Base-by-base conservation (phyloP, 2,113 vertebrate species). In the Grallaria varia region DNA sequence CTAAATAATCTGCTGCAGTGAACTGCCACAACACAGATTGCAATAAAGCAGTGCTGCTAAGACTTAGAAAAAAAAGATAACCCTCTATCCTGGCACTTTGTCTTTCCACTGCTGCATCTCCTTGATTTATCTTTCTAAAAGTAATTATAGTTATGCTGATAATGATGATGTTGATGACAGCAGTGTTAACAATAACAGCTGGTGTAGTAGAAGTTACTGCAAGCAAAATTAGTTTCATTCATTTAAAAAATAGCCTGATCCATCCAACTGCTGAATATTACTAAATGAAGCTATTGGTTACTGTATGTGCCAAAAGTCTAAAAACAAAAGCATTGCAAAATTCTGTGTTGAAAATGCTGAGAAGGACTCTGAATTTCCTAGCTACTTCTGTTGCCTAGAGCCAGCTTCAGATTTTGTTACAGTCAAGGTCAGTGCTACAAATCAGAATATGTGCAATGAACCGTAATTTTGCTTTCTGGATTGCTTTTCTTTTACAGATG, bases 201-300 rank as follows among this genome's bases (percentile, higher is more conserved):
- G 95, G 87, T 77, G 55, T 60, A n/a, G 47, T 94, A 79, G 89
- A 95, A 94, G 49, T 93, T 90, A 74, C 44, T 76, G 79, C 60
- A 96, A 91, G 66, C n/a, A 90, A 97, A 96, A 95, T 90, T 80
- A 88, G 37, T 66, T 91, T 91, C 64, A 94, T 91, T 94, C 62
- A 76, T 95, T 96, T 73, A 68, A 91, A 93, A 91, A 71, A 49
- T 12, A 94, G 79, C 83, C 64, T 50, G 47, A 96, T 89, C 69
- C 35, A 77, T 90, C 69, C 78, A 85, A 90, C 64, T 95, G 83
- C 82, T 95, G 82, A 73, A 82, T 95, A 52, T 89, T 13, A 2
- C 37, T 84, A 84, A 94, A 94, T 73, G 56, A 63, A 83, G 20
- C 40, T 84, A 31, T 69, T 85, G 73, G 59, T 80, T 87, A 72